phyloP scores from a whole-genome alignment of 2,113 vertebrate genomes.

The Pomatostomus ruficeps region DNA sequence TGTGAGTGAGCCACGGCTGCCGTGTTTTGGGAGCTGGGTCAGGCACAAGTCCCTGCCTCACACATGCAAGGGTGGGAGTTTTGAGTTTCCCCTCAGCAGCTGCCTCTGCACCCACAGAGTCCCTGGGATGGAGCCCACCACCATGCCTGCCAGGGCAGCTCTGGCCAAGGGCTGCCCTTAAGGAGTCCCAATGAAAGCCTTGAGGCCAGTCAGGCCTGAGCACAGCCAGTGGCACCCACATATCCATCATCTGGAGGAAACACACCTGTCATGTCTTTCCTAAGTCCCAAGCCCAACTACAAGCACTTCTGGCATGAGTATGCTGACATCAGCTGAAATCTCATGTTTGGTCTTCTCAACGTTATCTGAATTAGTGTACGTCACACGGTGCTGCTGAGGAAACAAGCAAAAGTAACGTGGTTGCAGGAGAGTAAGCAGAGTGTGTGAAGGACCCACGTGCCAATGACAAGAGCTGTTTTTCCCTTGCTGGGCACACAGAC shows the following conservation, averaged over 20 bases:
- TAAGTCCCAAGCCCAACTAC: not conserved
- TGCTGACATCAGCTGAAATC: not conserved
- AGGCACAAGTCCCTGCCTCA: accelerated
- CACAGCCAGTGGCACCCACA: not conserved
- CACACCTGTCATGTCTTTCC: accelerated
- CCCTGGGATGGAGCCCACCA: not conserved
- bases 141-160: not conserved
- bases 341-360: not conserved
- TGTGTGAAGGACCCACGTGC: not conserved
- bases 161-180: too few species aligned
- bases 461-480: not conserved
- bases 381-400: not conserved
- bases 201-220: not conserved
- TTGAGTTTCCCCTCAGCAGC: not conserved
- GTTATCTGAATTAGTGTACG: accelerated
- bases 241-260: not conserved
- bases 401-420: not conserved
- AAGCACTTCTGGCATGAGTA: accelerated
- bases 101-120: too few species aligned
- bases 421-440: too few species aligned
- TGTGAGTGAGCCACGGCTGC: accelerated
- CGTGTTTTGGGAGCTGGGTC: not conserved
- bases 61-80: accelerated
- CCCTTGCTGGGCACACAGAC: not conserved
- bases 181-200: not conserved